Conservation (phyloP, 2,113 vertebrate genomes). For the Monarcha castaneiventris region DNA sequence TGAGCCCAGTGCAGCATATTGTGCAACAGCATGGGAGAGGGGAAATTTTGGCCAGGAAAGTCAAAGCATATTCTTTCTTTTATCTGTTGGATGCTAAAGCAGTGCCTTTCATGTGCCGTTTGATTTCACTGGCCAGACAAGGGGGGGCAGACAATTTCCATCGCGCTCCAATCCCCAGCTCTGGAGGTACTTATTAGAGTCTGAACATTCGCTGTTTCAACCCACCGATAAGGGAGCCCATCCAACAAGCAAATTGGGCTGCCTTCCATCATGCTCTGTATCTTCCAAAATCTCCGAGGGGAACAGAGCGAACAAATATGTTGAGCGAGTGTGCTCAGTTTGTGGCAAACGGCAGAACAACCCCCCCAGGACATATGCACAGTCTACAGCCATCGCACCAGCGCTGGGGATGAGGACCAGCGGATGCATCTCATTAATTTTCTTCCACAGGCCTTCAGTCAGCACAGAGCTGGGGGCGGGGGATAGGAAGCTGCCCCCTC, state of each 20-base stretch:
- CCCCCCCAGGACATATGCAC: not conserved
- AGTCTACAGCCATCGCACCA: not conserved
- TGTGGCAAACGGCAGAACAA: not conserved
- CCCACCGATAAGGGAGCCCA: not conserved
- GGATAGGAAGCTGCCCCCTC: not conserved
- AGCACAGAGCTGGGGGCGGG: not conserved
- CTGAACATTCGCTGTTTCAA: not conserved
- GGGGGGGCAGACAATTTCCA: not conserved
- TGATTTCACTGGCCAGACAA: conserved; percentile 25
- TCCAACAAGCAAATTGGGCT: conserved; percentile 34
- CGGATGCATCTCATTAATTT: not conserved
- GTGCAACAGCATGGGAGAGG: conserved; percentile 51
- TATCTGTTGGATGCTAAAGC: conserved; percentile 32
- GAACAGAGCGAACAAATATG: conserved; percentile 15
- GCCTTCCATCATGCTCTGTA: not conserved
- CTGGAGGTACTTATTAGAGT: not conserved
- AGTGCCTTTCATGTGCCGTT: not conserved
- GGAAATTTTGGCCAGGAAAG: conserved; percentile 54
- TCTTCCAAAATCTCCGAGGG: conserved; percentile 27
- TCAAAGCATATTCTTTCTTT: conserved; percentile 54
- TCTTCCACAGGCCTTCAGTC: not conserved
- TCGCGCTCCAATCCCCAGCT: not conserved
- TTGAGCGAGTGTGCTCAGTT: not conserved
- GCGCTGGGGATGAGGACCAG: not conserved
- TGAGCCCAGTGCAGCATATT: conserved; percentile 39